Base-by-base conservation (phyloP, 37 sponge, comb jelly and placozoan species). In the Haliclona indistincta region DNA sequence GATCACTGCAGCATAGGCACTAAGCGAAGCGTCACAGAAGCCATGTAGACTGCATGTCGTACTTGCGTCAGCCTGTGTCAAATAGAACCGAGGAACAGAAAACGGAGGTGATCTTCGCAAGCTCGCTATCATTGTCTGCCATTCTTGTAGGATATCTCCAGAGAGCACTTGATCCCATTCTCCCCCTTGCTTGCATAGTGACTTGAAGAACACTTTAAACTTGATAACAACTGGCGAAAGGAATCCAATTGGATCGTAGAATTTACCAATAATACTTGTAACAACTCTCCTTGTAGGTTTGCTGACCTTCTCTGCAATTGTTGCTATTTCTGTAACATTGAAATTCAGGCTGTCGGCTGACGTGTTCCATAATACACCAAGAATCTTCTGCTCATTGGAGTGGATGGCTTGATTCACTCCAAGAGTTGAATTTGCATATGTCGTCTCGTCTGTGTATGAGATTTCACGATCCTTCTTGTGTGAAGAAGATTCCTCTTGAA, bases 231-330 rank as follows among this genome's bases (percentile, higher is more conserved):
- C 33, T 23, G 63, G 63, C 33, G 13, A 19, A 20, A 61, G 8
- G 63, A 61, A 61, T 30, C 63, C 63, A 11, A 61, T 8, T 61
- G 63, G 63, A 61, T 61, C 63, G 15, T 61, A 61, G 15, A 61
- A 61, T 19, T 19, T 61, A 19, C 63, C 33, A n/a, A 10, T 11
- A 10, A 61, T 7, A 61, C 63, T 29, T 11, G 15, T 29, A 20
- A 61, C 33, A 7, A 30, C 17, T 61, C 25, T 23, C 13, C 15
- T 61, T 11, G 23, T n/a, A 29, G 63, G 63, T 19, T 61, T 19
- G n/a, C n/a, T n/a, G 13, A 19, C 53, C 13, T 51, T 51, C 19
- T 19, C 19, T 19, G 19, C 53, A 51, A 51, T 13, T 13, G 19
- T 51, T 20, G 53, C 53, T 19, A 51, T 13, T 51, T 51, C 53